Conservation (phyloP, 2,888 invertebrate genomes). For the Cremastinae sp. region DNA sequence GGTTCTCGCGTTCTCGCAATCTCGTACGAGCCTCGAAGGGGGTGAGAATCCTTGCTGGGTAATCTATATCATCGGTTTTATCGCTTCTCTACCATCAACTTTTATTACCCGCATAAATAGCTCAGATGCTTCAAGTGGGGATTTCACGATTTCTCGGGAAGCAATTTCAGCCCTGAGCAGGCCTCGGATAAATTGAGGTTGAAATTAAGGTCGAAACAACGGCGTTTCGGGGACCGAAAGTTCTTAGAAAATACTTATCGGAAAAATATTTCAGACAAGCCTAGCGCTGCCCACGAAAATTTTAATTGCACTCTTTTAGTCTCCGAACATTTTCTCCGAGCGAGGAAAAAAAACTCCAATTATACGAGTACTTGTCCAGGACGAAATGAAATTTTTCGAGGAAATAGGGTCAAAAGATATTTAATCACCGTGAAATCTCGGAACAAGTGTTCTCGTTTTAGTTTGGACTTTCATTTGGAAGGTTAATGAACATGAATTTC, state of each 20-base stretch:
- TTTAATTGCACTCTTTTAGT: no score
- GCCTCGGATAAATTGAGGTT: slow-evolving; percentile 26
- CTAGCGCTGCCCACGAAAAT: background rate
- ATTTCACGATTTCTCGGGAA: slow-evolving; percentile 20
- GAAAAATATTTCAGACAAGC: background rate
- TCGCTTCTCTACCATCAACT: slow-evolving; percentile 43
- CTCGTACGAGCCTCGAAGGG: background rate
- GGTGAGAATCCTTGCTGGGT: slow-evolving; percentile 29
- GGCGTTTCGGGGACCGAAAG: background rate
- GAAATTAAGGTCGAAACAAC: background rate
- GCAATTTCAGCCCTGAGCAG: background rate
- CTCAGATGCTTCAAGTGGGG: slow-evolving; percentile 44
- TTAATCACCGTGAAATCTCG: background rate
- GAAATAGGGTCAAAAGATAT: background rate
- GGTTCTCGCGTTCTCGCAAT: slow-evolving; percentile 1
- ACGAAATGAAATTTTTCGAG: background rate
- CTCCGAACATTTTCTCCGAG: background rate
- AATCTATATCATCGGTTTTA: slow-evolving; percentile 58
- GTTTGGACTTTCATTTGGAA: background rate
- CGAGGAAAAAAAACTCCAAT: background rate
- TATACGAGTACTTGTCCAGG: background rate
- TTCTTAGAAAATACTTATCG: background rate
- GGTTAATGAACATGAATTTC: slow-evolving; percentile 40
- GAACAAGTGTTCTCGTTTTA: slow-evolving; percentile 1
- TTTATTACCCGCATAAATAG: slow-evolving; percentile 57